Percentiles rank a stretch among this genome's conserved stretches.
phyloP scores from a whole-genome alignment of 2,888 invertebrate genomes.

The Rhagophthalmus giganteus region DNA sequence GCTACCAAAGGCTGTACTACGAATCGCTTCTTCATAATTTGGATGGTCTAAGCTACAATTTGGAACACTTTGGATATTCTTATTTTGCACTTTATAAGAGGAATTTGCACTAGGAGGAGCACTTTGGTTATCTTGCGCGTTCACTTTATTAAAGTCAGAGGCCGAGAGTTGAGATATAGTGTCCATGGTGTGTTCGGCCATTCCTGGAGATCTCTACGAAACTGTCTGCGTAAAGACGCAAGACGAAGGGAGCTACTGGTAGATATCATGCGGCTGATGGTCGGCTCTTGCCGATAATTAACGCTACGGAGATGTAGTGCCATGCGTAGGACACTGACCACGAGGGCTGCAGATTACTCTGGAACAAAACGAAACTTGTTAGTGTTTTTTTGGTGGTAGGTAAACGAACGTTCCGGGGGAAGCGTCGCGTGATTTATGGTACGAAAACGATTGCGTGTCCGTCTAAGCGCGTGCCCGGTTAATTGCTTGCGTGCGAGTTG shows the following conservation, averaged over 20 bases:
- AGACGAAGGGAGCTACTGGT: conserved; percentile 42
- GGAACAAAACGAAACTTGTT: no score
- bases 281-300: conserved; percentile 44
- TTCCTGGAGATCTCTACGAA: conserved; percentile 56
- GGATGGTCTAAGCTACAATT: conserved; percentile 9
- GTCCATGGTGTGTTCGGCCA: conserved; percentile 52
- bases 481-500: no score
- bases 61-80: conserved; percentile 12
- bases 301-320: conserved; percentile 44
- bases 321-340: conserved; percentile 50
- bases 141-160: conserved; percentile 36
- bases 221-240: conserved; percentile 53
- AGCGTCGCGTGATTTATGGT: no score
- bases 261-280: conserved; percentile 49
- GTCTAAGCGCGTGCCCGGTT: no score
- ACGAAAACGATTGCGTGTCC: no score
- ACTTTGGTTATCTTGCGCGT: conserved; percentile 24
- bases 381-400: no score
- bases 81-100: conserved; percentile 15
- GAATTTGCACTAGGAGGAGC: conserved; percentile 25
- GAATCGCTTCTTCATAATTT: conserved; percentile 4
- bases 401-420: no score
- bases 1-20: conserved; percentile 1
- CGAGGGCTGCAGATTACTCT: conserved; percentile 45
- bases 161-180: conserved; percentile 32